phyloP scores from a whole-genome alignment of 30 jellyfish, hydroid and myxozoan genomes.

The Aurelia aurita region DNA sequence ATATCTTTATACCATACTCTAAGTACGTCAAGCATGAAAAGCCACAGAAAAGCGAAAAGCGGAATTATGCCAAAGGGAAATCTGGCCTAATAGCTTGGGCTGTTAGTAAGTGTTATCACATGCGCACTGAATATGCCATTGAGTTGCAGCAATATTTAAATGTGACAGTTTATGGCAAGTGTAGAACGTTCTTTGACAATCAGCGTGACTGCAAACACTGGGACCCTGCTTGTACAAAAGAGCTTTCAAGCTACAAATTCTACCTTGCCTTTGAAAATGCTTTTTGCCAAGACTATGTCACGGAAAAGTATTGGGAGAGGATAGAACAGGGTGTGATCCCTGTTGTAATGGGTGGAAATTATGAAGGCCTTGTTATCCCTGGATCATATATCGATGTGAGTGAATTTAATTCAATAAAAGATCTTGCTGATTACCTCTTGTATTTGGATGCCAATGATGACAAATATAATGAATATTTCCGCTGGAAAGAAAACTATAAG shows the following conservation, averaged over 20 bases:
- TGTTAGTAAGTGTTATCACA: slow-evolving; percentile 76
- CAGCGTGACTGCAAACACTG: slow-evolving; percentile 64
- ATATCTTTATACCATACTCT: slow-evolving; percentile 70
- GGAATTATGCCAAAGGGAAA: slow-evolving; percentile 80
- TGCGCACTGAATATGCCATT: slow-evolving; percentile 70
- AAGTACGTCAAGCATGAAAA: neutral
- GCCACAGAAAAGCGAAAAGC: neutral
- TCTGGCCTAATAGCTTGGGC: slow-evolving; percentile 75
- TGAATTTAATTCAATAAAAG: slow-evolving; percentile 69
- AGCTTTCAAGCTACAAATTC: slow-evolving; percentile 67
- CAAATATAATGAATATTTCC: slow-evolving; percentile 77
- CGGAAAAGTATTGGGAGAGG: slow-evolving; percentile 84
- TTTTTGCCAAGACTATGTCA: slow-evolving; percentile 89
- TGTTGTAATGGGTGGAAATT: slow-evolving; percentile 84
- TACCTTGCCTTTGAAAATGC: slow-evolving; percentile 82
- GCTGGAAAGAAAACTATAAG: slow-evolving; percentile 68
- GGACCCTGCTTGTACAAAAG: slow-evolving; percentile 57
- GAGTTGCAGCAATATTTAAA: slow-evolving; percentile 76
- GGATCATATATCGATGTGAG: slow-evolving; percentile 88
- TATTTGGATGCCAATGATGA: slow-evolving; percentile 71
- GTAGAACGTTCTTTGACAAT: slow-evolving; percentile 62
- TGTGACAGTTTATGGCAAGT: slow-evolving; percentile 85
- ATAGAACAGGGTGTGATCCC: slow-evolving; percentile 73
- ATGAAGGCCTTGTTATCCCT: slow-evolving; percentile 73
- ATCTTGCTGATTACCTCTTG: slow-evolving; percentile 67